A percentile compares a stretch with the other conserved stretches of the same genome.
phyloP scores from a whole-genome alignment of 30 jellyfish, hydroid and myxozoan genomes.

The Hydractinia echinata region DNA sequence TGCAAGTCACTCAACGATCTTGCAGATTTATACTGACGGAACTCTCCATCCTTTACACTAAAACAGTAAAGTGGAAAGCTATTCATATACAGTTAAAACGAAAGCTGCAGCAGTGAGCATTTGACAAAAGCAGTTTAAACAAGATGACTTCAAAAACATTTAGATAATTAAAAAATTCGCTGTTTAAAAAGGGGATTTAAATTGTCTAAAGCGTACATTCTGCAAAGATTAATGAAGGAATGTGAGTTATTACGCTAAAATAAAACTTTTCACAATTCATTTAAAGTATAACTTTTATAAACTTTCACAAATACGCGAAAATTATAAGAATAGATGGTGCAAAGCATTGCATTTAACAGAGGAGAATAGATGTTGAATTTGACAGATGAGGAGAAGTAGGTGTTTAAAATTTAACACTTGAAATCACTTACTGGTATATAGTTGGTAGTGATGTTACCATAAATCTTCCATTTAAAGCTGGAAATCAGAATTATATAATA shows the following conservation, averaged over 20 bases:
- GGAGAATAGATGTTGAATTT: not conserved
- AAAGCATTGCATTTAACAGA: too few species aligned
- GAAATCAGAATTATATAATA: not conserved
- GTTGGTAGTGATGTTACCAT: slow-evolving; percentile 89
- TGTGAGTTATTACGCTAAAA: too few species aligned
- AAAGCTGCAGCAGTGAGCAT: not conserved
- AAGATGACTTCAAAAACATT: too few species aligned
- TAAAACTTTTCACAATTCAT: too few species aligned
- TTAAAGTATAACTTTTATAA: too few species aligned
- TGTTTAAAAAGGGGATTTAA: too few species aligned
- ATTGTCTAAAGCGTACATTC: too few species aligned
- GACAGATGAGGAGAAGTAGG: not conserved
- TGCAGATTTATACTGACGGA: slow-evolving; percentile 58
- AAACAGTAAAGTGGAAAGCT: not conserved
- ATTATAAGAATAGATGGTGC: too few species aligned
- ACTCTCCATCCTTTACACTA: slow-evolving; percentile 71
- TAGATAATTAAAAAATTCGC: too few species aligned
- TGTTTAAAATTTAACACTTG: not conserved
- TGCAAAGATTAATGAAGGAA: too few species aligned
- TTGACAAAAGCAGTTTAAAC: too few species aligned
- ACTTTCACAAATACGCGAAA: too few species aligned
- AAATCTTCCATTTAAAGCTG: slow-evolving; percentile 91
- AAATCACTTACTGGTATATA: slow-evolving; percentile 70
- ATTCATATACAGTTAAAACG: not conserved
- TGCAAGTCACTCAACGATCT: slow-evolving; percentile 58